phyloP scores from a whole-genome alignment of 1,140 invertebrate genomes.

The Pomacea maculata region DNA sequence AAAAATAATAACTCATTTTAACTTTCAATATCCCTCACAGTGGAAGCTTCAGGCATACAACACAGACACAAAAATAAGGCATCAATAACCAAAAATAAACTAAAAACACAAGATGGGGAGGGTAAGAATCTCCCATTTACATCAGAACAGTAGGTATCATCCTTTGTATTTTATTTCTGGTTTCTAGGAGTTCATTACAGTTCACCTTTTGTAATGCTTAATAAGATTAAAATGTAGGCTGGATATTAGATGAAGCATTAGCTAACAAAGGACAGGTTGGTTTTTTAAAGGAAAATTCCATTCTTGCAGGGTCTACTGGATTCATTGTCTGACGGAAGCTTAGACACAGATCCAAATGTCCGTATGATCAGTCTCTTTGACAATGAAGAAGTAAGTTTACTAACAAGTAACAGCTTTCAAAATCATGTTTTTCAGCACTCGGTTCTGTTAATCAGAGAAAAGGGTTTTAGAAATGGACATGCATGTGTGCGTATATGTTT shows the following conservation, averaged over 20 bases:
- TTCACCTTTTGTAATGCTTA: no score
- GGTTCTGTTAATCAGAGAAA: not conserved
- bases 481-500: not conserved
- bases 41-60: no score
- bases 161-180: no score
- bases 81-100: no score
- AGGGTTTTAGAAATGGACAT: not conserved
- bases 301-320: constrained; percentile 55
- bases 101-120: no score
- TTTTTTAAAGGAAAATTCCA: not conserved
- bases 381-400: constrained; percentile 66
- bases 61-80: no score
- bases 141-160: no score
- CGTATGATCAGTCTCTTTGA: constrained; percentile 69
- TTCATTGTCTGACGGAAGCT: constrained; percentile 43
- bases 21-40: no score
- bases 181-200: no score
- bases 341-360: constrained; percentile 62
- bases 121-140: no score
- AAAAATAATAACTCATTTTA: no score
- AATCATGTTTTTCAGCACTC: not conserved
- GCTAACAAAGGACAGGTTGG: not conserved
- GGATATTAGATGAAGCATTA: not conserved
- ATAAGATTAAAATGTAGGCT: not conserved
- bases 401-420: not conserved